Evolutionary conservation across 2,888 invertebrate species (phyloP).

Genomic region (Eumacrocentrus americanus): DNA sequence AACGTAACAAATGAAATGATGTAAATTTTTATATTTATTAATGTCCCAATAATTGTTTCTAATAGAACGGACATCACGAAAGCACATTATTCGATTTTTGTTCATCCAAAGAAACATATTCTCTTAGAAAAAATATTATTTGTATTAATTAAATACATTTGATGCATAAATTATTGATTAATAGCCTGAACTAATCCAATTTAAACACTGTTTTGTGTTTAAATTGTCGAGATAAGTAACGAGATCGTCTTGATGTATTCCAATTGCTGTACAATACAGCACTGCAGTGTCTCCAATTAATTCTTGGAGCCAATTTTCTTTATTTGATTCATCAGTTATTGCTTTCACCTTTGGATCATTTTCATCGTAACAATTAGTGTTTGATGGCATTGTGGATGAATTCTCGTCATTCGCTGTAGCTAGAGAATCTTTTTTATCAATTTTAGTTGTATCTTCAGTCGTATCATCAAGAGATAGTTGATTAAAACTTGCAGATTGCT

Average conservation of each 20-base stretch:
- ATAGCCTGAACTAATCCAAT: constrained; percentile 32
- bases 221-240: constrained; percentile 51
- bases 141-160: constrained; percentile 11
- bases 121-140: neutral
- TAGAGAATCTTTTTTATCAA: neutral
- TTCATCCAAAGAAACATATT: neutral
- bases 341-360: neutral
- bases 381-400: neutral
- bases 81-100: neutral
- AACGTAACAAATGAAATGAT: neutral
- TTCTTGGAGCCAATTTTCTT: constrained; percentile 40
- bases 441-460: neutral
- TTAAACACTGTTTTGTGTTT: constrained; percentile 45
- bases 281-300: constrained; percentile 54
- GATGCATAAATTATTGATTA: constrained; percentile 7
- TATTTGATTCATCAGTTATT: constrained; percentile 4
- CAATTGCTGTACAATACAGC: constrained; percentile 55
- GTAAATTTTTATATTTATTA: neutral
- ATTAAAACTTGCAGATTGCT: neutral
- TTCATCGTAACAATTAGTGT: neutral
- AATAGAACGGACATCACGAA: neutral
- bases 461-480: neutral
- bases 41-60: neutral
- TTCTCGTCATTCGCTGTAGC: constrained; percentile 20
- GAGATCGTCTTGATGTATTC: constrained; percentile 51